Evolutionary conservation across 2,888 invertebrate species (phyloP), one percentile per base, ranked within the genome.

Genomic region (Trissolcus brochymenae): DNA sequence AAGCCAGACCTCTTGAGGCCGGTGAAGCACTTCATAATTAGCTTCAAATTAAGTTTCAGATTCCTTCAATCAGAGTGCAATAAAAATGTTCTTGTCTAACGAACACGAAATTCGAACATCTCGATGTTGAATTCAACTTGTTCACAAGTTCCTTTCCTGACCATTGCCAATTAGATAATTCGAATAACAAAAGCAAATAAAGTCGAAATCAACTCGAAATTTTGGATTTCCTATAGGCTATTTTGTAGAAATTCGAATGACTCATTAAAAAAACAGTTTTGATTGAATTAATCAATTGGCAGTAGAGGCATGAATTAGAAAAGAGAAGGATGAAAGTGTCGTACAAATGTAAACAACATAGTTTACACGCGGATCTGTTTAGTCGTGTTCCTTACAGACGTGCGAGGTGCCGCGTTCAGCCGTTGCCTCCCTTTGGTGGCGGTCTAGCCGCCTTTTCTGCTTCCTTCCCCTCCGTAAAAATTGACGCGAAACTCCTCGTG

Each of bases 401-500:
- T 64, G 62, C 56, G 46, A 50, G 55, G 55, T 41, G 61, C 41
- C 43, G 49, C 16, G 49, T 17, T 49, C 25, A 1, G 49, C 21
- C 14, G 21, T 6, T 13, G 29, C 57, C 57, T 9, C 6, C 50
- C 55, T 51, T 40, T 19, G 19, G 35, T 59, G 40, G 29, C 56
- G 51, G 49, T 16, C 59, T 14, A 61, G 55, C 56, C 57, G 59
- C 64, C 64, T 72, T 72, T 72, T 51, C 71, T 62, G 51, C 40
- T 71, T 71, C 56, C 62, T 71, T 64, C 62, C 71, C 62, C 61
- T 41, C 50, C 46, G 35, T 46, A 35, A 64, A 71, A 72, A 72
- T 72, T 72, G 64, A 72, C 59, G 72, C 54, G 50, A 72, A 72
- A 72, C 65, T 72, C 64, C 72, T 72, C 72, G 72, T 19, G 72